Evolutionary conservation across 2,113 vertebrate genomes (phyloP).

Genomic region (Halichoeres trimaculatus): DNA sequence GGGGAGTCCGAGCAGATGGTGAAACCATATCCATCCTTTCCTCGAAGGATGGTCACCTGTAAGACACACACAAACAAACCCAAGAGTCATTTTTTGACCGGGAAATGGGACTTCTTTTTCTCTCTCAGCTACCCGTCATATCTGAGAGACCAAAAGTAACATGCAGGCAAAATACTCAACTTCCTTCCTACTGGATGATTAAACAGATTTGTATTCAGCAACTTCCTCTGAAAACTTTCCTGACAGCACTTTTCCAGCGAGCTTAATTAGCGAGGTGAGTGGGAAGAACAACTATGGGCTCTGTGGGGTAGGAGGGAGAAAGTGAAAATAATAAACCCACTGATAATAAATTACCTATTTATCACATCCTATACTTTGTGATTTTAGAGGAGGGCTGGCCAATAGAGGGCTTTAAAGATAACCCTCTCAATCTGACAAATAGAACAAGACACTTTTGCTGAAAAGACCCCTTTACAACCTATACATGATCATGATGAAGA

Average conservation of each 20-base stretch:
- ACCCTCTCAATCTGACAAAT: too few species aligned
- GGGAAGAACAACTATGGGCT: slow-evolving; percentile 39
- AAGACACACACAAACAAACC: slow-evolving; percentile 56
- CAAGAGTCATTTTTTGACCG: slow-evolving; percentile 3
- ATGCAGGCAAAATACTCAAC: slow-evolving; percentile 42
- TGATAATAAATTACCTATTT: too few species aligned
- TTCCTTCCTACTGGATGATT: slow-evolving; percentile 57
- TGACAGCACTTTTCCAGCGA: slow-evolving; percentile 61
- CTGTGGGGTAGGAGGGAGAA: neutral
- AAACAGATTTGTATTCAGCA: slow-evolving; percentile 52
- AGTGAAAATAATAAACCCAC: neutral
- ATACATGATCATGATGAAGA: too few species aligned
- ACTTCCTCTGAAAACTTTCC: slow-evolving; percentile 63
- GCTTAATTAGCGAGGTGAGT: slow-evolving; percentile 55
- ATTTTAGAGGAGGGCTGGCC: too few species aligned
- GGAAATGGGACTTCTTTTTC: neutral
- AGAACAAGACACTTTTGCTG: too few species aligned
- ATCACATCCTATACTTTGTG: too few species aligned
- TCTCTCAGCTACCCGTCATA: neutral
- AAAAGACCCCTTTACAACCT: too few species aligned
- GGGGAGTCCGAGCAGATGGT: slow-evolving; percentile 97
- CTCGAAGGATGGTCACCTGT: slow-evolving; percentile 93
- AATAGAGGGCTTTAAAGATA: too few species aligned
- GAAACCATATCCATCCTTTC: slow-evolving; percentile 94
- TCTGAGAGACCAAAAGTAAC: slow-evolving; percentile 34